Conservation (phyloP, 2,888 invertebrate species). For the Isotomurus palustris region DNA sequence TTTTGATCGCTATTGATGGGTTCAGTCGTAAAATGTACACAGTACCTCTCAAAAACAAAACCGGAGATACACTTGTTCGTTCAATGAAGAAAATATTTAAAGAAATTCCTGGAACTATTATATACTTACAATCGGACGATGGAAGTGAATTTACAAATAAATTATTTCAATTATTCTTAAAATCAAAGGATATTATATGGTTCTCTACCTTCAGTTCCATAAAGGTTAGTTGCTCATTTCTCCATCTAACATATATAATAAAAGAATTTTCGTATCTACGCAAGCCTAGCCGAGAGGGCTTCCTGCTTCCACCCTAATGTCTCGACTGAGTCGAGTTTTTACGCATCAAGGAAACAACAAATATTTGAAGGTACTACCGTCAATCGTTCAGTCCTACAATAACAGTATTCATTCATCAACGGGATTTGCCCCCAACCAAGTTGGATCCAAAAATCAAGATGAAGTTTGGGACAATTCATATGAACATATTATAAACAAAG, state of each 20-base stretch:
- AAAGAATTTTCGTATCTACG: too few species aligned
- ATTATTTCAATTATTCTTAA: not conserved
- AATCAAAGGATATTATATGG: not conserved
- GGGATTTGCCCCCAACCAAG: not conserved
- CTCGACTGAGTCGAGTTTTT: slow-evolving; percentile 7
- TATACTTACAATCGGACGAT: not conserved
- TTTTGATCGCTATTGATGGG: not conserved
- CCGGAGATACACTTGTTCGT: not conserved
- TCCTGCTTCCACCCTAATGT: slow-evolving; percentile 1
- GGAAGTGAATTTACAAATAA: not conserved
- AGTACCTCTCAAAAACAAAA: not conserved
- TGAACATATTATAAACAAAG: not conserved
- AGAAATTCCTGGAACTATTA: not conserved
- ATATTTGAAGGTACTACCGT: not conserved
- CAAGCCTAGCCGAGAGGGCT: not conserved
- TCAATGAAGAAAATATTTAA: slow-evolving; percentile 7
- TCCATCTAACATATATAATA: too few species aligned
- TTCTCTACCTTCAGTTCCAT: not conserved
- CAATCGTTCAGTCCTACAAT: slow-evolving; percentile 1
- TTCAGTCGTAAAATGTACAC: not conserved
- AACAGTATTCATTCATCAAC: not conserved
- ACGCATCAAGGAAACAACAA: not conserved
- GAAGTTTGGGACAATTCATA: slow-evolving; percentile 1
- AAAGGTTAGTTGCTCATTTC: too few species aligned
- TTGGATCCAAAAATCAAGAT: slow-evolving; percentile 1